A percentile compares a stretch with the other conserved stretches of the same genome.
These are phyloP conservation scores for Drosophila eohydei DNA, from an alignment of 2,888 invertebrate species.

Conservation along the genomic window DNA sequence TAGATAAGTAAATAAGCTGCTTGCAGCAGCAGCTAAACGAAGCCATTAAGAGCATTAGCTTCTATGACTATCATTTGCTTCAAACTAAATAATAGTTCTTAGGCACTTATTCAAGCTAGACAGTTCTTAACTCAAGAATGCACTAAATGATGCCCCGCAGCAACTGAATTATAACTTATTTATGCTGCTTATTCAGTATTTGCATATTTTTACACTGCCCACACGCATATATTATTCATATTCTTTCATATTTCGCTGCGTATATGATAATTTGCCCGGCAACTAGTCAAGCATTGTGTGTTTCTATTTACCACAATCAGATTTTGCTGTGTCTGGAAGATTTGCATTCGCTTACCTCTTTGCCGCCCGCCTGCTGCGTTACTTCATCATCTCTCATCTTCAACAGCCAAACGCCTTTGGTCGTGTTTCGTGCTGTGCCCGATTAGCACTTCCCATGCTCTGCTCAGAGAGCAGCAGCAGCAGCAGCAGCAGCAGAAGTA, in stretches of 20 bases:
- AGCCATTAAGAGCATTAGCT: background rate
- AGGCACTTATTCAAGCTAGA: background rate
- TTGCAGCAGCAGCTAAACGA: background rate
- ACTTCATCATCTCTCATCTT: slow-evolving; percentile 15
- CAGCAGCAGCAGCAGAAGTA: slow-evolving; percentile 12
- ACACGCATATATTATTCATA: slow-evolving; percentile 2
- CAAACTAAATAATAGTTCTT: background rate
- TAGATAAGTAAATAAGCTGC: background rate
- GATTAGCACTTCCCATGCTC: slow-evolving; percentile 75
- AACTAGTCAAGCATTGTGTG: slow-evolving; percentile 24
- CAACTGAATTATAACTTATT: background rate
- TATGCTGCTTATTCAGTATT: background rate
- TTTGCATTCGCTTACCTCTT: slow-evolving; percentile 14
- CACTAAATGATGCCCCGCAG: background rate
- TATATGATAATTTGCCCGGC: slow-evolving; percentile 29
- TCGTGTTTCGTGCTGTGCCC: slow-evolving; percentile 68
- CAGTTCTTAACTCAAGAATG: background rate
- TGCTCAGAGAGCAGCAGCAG: slow-evolving; percentile 12
- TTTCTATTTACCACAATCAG: slow-evolving; percentile 17
- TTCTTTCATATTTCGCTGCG: background rate
- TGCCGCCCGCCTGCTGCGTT: slow-evolving; percentile 1
- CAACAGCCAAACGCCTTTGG: slow-evolving; percentile 17
- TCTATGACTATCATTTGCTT: background rate
- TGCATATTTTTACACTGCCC: background rate
- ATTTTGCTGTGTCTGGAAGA: slow-evolving; percentile 19